phyloP scores from a whole-genome alignment of 2,888 invertebrate species.

The Patella ulyssiponensis region DNA sequence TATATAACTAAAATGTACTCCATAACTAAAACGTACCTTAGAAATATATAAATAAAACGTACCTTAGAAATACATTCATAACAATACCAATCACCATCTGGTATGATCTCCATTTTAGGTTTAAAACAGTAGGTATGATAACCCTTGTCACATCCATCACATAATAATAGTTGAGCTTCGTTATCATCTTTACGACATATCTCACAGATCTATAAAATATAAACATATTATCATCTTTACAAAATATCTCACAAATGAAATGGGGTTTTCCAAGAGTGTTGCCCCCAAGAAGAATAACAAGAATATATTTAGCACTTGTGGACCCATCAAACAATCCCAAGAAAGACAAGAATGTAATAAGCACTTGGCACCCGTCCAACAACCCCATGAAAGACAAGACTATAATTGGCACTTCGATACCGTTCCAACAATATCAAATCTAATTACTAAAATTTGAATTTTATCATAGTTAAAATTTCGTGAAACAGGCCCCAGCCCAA shows the following conservation, averaged over 20 bases:
- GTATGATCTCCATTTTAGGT: constrained; percentile 95
- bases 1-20: constrained; percentile 41
- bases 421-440: too few relatives aligned
- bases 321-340: too few relatives aligned
- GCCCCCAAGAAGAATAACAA: too few relatives aligned
- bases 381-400: neutral
- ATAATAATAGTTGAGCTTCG: constrained; percentile 92
- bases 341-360: too few relatives aligned
- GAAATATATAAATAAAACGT: constrained; percentile 17
- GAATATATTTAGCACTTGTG: too few relatives aligned
- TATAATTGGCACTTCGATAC: neutral
- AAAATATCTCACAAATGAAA: constrained; percentile 98
- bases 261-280: too few relatives aligned
- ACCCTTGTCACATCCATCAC: constrained; percentile 98
- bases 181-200: constrained; percentile 97
- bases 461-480: too few relatives aligned
- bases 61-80: constrained; percentile 82
- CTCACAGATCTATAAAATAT: constrained; percentile 87
- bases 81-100: constrained; percentile 99
- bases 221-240: constrained; percentile 88
- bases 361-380: too few relatives aligned
- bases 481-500: too few relatives aligned
- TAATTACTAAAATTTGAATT: too few relatives aligned
- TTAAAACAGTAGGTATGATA: constrained; percentile 99
- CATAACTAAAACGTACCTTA: neutral